Base-by-base conservation (phyloP, 2,797 vertebrate genomes). In the Pelodytes ibericus region DNA sequence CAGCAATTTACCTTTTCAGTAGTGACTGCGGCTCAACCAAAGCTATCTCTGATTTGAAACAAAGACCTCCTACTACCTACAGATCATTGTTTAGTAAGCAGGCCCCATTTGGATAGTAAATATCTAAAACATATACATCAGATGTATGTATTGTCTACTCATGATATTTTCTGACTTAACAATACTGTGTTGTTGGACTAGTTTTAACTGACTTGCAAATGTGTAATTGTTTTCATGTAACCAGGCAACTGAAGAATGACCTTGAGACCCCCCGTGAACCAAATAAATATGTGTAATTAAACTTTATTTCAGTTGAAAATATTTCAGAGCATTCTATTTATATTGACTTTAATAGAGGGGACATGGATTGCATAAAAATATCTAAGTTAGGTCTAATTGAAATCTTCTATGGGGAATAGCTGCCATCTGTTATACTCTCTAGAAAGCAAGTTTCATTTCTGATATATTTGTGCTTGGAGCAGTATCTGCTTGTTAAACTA, bases 381-480 rank as follows among this genome's bases (percentile, higher is more conserved):
- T 77, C 29, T 59, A 71, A 65, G 53, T 72, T 72, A 39, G 41
- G 41, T 20, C 56, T 72, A 78, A 72, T 78, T 78, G 53, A 72
- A 78, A 60, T 53, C 20, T 53, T 30, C 56, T 65, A 33, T 27
- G 16, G 75, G 75, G 69, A 78, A 78, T 67, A 78, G 39, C 53
- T 51, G 25, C 69, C 75, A 78, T 72, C 75, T 78, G 75, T 72
- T 78, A 60, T 66, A 66, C 49, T 72, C 60, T 53, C 18, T 51
- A 72, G 36, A 67, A 31, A 72, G 56, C 68, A 77, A 72, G 60
- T 72, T 71, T 71, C 64, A 59, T 59, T 72, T 72, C 27, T 72
- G 62, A 72, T 64, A 53, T 66, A 30, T 72, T 13, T 78, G 58
- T 66, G 69, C 69, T 72, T 67, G 31, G 36, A 76, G 57, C 44